Percentiles rank a stretch among this genome's conserved stretches.
These are phyloP conservation scores for Xiphorhynchus elegans DNA, from an alignment of 2,113 vertebrate genomes.

Conservation along the genomic window DNA sequence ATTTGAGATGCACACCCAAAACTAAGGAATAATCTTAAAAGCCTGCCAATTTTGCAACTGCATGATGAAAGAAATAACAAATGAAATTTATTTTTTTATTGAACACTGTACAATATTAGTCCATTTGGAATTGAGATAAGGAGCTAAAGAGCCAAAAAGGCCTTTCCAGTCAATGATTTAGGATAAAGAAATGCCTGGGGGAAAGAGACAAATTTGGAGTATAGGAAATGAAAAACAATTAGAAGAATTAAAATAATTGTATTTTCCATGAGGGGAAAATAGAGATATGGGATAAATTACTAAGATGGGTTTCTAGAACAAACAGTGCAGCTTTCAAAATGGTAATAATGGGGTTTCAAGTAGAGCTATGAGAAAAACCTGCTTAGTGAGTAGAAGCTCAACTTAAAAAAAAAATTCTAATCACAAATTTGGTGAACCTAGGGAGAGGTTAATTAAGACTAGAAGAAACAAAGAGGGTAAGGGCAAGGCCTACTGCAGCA, in stretches of 20 bases:
- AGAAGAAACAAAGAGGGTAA: constrained; percentile 64
- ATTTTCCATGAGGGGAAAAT: constrained; percentile 71
- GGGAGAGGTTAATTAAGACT: constrained; percentile 53
- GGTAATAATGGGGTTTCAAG: constrained; percentile 60
- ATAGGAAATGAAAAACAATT: constrained; percentile 74
- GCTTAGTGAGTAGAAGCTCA: constrained; percentile 15
- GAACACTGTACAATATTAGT: constrained; percentile 51
- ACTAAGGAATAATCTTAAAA: not conserved
- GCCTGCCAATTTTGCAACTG: not conserved
- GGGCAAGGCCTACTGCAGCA: constrained; percentile 47
- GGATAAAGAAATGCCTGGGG: constrained; percentile 63
- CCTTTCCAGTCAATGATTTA: constrained; percentile 57
- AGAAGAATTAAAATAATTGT: constrained; percentile 72
- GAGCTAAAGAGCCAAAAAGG: constrained; percentile 60
- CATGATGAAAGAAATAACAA: constrained; percentile 47
- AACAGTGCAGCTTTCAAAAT: constrained; percentile 52
- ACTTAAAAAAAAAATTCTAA: constrained; percentile 33
- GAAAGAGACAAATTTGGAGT: constrained; percentile 59
- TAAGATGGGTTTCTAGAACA: constrained; percentile 57
- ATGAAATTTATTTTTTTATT: constrained; percentile 53
- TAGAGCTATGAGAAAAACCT: constrained; percentile 60
- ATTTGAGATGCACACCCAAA: not conserved
- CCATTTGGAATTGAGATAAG: constrained; percentile 49
- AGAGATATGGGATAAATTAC: constrained; percentile 69
- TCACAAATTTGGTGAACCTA: constrained; percentile 61